These are phyloP conservation scores for Kobus ellipsiprymnus DNA, from an alignment of 2,113 vertebrate species.

Conservation along the genomic window DNA sequence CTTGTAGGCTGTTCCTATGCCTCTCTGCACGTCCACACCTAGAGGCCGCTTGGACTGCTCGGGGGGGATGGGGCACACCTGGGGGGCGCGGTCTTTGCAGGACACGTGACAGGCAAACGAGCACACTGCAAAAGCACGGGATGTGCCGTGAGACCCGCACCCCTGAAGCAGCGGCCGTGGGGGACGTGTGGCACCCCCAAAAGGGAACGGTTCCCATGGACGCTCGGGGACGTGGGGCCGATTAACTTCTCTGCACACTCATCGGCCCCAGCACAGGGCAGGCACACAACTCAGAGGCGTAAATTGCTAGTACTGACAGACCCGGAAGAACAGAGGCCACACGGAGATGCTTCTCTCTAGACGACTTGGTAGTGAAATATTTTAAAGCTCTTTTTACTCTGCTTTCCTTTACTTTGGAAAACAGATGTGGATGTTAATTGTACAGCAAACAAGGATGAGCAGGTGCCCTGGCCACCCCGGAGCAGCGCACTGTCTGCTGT, in stretches of 20 bases:
- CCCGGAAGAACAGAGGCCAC: background rate
- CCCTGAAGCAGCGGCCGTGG: rapidly evolving
- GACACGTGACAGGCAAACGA: constrained; percentile 95
- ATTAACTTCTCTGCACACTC: rapidly evolving
- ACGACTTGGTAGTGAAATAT: rapidly evolving
- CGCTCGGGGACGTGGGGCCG: rapidly evolving
- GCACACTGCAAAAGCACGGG: constrained; percentile 84
- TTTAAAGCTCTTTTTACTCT: too few relatives aligned
- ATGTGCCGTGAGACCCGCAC: rapidly evolving
- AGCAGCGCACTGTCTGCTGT: rapidly evolving
- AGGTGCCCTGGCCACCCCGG: rapidly evolving
- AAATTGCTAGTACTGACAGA: rapidly evolving
- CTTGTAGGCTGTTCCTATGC: constrained; percentile 97
- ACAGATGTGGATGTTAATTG: rapidly evolving
- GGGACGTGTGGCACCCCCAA: rapidly evolving
- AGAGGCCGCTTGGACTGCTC: constrained; percentile 96
- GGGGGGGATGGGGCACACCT: constrained; percentile 94
- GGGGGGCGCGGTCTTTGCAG: constrained; percentile 94
- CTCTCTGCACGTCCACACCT: constrained; percentile 95
- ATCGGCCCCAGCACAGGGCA: rapidly evolving
- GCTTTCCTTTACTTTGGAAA: background rate
- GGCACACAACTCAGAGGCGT: rapidly evolving
- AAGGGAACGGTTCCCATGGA: background rate
- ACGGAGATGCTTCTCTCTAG: rapidly evolving
- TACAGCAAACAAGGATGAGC: too few relatives aligned